Evolutionary conservation across 2,888 invertebrate genomes (phyloP).

Genomic region (Drosophila seclusa): DNA sequence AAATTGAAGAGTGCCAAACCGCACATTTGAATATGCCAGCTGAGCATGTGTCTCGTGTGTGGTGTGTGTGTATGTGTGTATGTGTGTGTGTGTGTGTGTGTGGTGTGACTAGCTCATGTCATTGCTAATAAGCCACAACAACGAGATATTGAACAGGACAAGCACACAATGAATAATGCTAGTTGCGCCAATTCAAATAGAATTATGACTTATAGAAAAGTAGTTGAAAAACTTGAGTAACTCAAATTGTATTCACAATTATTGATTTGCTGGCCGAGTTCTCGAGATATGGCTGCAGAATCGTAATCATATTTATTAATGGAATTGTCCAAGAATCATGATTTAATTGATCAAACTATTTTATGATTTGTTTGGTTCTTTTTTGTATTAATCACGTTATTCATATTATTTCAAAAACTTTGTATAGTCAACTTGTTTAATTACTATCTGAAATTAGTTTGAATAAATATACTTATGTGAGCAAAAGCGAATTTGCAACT

Average conservation of each 20-base stretch:
- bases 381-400: background rate
- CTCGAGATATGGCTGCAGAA: background rate
- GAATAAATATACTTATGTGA: background rate
- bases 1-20: slow-evolving; percentile 79
- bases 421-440: background rate
- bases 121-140: slow-evolving; percentile 56
- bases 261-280: background rate
- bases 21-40: slow-evolving; percentile 73
- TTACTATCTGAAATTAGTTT: background rate
- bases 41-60: slow-evolving; percentile 13
- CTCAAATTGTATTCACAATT: background rate
- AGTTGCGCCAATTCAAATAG: background rate
- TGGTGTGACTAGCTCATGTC: slow-evolving; percentile 26
- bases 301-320: background rate
- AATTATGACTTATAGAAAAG: background rate
- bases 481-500: background rate
- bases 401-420: background rate
- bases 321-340: background rate
- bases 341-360: background rate
- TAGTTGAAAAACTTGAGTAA: background rate
- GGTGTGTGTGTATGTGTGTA: slow-evolving; percentile 5
- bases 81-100: slow-evolving; percentile 19
- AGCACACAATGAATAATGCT: background rate
- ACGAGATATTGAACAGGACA: slow-evolving; percentile 28
- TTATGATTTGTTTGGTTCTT: background rate